Conservation (phyloP, 2,113 vertebrate species). For the Shinisaurus crocodilurus region DNA sequence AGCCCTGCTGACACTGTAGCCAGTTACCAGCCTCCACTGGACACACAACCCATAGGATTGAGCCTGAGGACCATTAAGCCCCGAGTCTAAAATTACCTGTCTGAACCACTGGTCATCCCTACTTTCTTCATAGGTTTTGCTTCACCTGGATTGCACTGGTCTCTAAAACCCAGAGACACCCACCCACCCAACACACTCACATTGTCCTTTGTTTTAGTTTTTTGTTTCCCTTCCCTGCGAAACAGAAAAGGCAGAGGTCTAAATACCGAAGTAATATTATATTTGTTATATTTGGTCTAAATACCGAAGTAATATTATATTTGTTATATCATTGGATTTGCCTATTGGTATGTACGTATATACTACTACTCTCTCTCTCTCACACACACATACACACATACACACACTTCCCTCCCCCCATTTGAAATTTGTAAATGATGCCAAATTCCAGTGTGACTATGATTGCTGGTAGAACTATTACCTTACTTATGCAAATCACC, state of each 20-base stretch:
- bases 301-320: slow-evolving; percentile 11
- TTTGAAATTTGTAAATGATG: slow-evolving; percentile 68
- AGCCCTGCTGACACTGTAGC: no score
- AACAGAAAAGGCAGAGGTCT: slow-evolving; percentile 22
- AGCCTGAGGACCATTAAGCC: not conserved
- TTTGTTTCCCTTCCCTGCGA: slow-evolving; percentile 32
- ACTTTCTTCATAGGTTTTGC: not conserved
- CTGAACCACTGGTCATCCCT: no score
- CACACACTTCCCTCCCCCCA: slow-evolving; percentile 11
- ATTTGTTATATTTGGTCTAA: slow-evolving; percentile 32
- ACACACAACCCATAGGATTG: no score
- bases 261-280: slow-evolving; percentile 18
- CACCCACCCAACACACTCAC: no score
- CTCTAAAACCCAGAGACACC: not conserved
- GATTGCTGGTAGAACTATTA: slow-evolving; percentile 72
- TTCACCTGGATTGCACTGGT: not conserved
- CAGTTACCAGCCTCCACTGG: no score
- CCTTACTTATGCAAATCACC: slow-evolving; percentile 81
- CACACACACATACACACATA: not conserved
- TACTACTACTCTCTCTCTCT: no score
- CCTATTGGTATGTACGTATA: not conserved
- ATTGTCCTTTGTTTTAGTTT: not conserved
- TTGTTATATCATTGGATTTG: slow-evolving; percentile 46
- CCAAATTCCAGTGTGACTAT: slow-evolving; percentile 68
- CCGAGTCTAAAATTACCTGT: not conserved